Evolutionary conservation across 2,888 invertebrate species (phyloP), one percentile per base, ranked within the genome.

Genomic region (Hedya salicella): DNA sequence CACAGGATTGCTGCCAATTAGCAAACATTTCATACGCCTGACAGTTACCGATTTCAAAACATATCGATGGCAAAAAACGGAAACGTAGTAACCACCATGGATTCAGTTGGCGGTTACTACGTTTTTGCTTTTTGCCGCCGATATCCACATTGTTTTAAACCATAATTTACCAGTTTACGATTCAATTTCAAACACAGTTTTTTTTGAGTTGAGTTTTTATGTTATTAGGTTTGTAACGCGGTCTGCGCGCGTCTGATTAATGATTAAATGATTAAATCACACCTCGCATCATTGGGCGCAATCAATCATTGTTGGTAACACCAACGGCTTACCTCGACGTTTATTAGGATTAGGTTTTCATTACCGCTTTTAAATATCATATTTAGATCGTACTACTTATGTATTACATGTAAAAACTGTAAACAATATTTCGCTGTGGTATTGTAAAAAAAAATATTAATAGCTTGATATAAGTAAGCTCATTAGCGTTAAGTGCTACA

Each of bases 221-320:
- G 9, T 44, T 30, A 42, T 46, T 17, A 46, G 57, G 32, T 32
- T 44, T 56, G 16, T 32, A 32, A 32, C 44, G 14, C 13, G 42
- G 56, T 30, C 25, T n/a, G 44, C 36, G 53, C 53, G 36, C 16
- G 13, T 9, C 63, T 57, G 63, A 64, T 64, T 64, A 50, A 64
- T 64, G 63, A 25, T 25, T 25, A 25, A 64, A 50, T 64, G 49
- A 64, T 64, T 64, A 21, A 64, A 64, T 64, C 63, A 64, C 32
- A 49, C 40, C 57, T 57, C 63, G 57, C 57, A 64, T 57, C 63
- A 64, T 64, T 64, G 49, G 42, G 32, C 14, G 42, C 56, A 44
- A 64, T 64, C 63, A 64, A 64, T 64, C 63, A 57, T 50, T 49
- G 36, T 42, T 64, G 36, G 50, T 64, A 64, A 32, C 56, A 50